Evolutionary conservation across 2,113 vertebrate species (phyloP), one percentile per base, ranked within the genome.

Genomic region (Pelusios castaneus): DNA sequence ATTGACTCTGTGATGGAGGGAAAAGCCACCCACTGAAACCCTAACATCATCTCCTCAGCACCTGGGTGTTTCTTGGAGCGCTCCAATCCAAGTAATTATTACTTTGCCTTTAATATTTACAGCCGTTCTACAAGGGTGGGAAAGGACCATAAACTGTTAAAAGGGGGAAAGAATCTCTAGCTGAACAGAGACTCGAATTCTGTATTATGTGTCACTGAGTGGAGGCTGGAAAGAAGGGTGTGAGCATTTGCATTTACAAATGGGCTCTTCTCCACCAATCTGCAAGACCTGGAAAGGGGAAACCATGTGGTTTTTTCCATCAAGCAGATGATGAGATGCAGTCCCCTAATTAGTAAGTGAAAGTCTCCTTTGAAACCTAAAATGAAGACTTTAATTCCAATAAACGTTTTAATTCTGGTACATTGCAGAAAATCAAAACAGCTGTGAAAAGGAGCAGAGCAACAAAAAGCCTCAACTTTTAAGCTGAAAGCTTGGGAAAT

Each of bases 361-460:
- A 77, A 85, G 78, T 93, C 85, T 85, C 95, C 75, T 94, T 94
- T 95, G 91, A 96, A 97, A 90, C 51, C 73, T 95, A 87, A 93
- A 85, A 85, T 55, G 6, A 49, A 91, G 25, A 90, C 89, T 96
- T 82, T 82, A 95, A 93, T 96, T 97, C 94, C 94, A 96, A 95
- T 95, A 94, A 93, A 95, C 51, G 79, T 76, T 95, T 91, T 84
- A 94, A 97, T 95, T 96, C 96, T 92, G 83, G 90, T 89, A 91
- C 93, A 96, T 94, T 91, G 67, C 78, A 80, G 88, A 83, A 96
- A 98, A 96, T 38, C 94, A 96, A 93, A 93, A 24, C 92, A 94
- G 41, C 89, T 87, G 95, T 89, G 85, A 95, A 78, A 94, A 95
- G 38, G 12, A 82, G 86, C 88, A 76, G 67, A 75, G 12, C 8